Percentiles rank a stretch among this genome's conserved stretches.
Conservation (phyloP, 2,113 vertebrate species). For the Ahaetulla prasina region DNA sequence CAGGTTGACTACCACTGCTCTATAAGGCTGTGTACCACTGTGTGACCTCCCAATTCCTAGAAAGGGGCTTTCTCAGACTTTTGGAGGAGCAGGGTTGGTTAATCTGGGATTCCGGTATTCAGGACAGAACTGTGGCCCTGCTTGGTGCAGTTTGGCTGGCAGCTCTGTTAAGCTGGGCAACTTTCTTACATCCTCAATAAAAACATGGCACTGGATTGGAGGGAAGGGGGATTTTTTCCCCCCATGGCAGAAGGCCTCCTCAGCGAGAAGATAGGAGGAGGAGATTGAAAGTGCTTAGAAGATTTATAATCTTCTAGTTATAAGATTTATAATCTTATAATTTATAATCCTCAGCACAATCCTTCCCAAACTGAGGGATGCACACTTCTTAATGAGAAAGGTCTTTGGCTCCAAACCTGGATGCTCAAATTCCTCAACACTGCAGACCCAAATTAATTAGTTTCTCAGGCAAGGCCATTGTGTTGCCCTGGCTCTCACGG, state of each 20-base stretch:
- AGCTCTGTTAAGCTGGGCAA: neutral
- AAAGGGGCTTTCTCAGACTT: neutral
- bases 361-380: conserved; percentile 16
- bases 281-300: neutral
- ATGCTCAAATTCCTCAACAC: conserved; percentile 25
- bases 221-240: neutral
- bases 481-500: conserved; percentile 55
- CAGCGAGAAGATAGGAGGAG: neutral
- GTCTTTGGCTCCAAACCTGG: conserved; percentile 30
- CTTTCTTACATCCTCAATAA: neutral
- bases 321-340: no score
- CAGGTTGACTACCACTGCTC: no score
- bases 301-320: no score
- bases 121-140: neutral
- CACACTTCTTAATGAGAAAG: conserved; percentile 2
- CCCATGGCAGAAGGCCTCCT: neutral
- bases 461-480: conserved; percentile 37
- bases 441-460: conserved; percentile 56
- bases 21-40: neutral
- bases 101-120: neutral
- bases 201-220: neutral
- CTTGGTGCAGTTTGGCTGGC: neutral
- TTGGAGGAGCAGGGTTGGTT: neutral
- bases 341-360: neutral
- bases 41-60: neutral